Evolutionary conservation across 2,113 vertebrate species (phyloP).

Genomic region (Zosterops hypoxanthus): DNA sequence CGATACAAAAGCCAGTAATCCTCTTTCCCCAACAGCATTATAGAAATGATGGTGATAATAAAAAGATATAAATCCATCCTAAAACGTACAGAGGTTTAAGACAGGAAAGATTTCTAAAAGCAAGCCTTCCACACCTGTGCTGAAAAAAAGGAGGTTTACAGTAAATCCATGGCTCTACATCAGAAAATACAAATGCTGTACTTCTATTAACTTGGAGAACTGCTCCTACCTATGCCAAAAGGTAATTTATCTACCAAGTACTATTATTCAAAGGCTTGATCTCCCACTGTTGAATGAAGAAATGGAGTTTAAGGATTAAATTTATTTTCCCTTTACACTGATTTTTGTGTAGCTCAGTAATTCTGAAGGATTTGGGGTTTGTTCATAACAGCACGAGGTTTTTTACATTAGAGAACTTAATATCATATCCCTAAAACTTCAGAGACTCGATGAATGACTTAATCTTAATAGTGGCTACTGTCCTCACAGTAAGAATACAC

Average conservation of each 20-base stretch:
- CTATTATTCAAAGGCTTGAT: background rate
- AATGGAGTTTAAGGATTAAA: background rate
- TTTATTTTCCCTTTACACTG: background rate
- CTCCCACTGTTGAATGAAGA: background rate
- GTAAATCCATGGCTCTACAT: background rate
- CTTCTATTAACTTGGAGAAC: background rate
- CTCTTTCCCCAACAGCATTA: background rate
- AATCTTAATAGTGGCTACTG: slow-evolving; percentile 20
- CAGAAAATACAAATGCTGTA: background rate
- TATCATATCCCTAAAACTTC: background rate
- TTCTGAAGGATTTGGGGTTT: background rate
- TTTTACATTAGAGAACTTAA: background rate
- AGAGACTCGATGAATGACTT: background rate
- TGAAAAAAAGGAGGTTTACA: background rate
- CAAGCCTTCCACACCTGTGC: background rate
- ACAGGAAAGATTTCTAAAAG: background rate
- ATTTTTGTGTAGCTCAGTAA: background rate
- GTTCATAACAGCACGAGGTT: background rate
- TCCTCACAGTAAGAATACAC: slow-evolving; percentile 25
- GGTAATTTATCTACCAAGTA: background rate
- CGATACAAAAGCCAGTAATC: background rate
- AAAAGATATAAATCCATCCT: background rate
- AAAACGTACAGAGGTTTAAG: background rate
- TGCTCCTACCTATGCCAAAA: background rate
- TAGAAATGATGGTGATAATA: background rate